Evolutionary conservation across 2,113 vertebrate genomes (phyloP), one percentile per base, ranked within the genome.

Genomic region (Phalacrocorax brasilianus): DNA sequence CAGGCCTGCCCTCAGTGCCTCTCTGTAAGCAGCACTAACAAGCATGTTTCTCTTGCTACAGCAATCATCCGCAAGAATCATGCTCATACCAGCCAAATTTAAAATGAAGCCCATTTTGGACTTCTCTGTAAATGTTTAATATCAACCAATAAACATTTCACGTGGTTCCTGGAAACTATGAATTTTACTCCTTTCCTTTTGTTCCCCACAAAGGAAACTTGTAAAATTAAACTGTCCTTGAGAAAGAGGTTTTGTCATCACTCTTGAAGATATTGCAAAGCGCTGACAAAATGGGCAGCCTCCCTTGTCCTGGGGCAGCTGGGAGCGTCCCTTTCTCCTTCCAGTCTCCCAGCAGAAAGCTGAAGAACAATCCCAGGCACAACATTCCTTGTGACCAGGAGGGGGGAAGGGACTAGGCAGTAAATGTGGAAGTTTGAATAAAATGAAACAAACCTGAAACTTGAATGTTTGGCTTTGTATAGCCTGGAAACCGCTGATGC

Each of bases 1-100:
- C 84, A 76, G 76, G 19, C 67, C 79, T 42, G 82, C 83, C 75
- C 89, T 80, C 55, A 14, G 9, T 56, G 77, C 91, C 92, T 93
- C 55, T 52, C 82, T 82, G 71, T 67, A 58, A 74, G 74, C 38
- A 68, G 75, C 71, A 91, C 84, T 85, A 92, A 95, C 86, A 8
- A 92, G 93, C 96, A 90, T 94, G 93, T 96, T 93, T 42, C 91
- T 88, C 91, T 92, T 95, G 91, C 84, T 71, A 24, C 88, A 75
- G 80, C 87, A 47, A 9, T 23, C 91, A 95, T 76, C 68, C 12
- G 33, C 78, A 87, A 81, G 73, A 73, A 70, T 35, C 84, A 85
- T 85, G 77, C 53, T 56, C 21, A 8, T 28, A 11, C 4, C 73
- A 35, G 74, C 49, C 56, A 5, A 5, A 89, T 86, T 81, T 42